Conservation (phyloP, 2,113 vertebrate species). For the Gulo gulo region DNA sequence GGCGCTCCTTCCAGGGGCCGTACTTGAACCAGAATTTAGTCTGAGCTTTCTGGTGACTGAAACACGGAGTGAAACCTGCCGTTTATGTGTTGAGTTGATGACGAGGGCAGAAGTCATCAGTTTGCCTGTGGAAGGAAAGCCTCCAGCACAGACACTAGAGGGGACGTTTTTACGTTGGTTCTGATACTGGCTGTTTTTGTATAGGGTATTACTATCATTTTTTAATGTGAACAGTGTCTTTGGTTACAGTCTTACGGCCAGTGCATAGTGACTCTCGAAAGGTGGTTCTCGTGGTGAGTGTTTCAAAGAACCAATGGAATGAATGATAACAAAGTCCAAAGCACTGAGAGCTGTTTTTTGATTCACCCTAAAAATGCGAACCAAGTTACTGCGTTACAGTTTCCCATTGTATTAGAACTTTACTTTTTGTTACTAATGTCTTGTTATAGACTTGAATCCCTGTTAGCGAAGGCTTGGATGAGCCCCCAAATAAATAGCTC, state of each 20-base stretch:
- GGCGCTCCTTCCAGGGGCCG: neutral
- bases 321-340: fast-evolving
- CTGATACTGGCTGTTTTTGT: neutral
- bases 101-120: fast-evolving
- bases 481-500: neutral
- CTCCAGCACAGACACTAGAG: neutral
- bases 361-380: neutral
- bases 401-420: neutral
- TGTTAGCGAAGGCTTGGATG: neutral
- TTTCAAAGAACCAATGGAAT: fast-evolving
- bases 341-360: neutral
- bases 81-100: fast-evolving
- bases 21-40: neutral
- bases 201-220: neutral
- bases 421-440: neutral
- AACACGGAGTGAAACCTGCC: too few species aligned
- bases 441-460: neutral
- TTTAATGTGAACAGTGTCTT: neutral
- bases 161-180: too few species aligned
- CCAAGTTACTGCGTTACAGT: neutral
- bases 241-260: neutral
- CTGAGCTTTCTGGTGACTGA: neutral
- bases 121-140: neutral
- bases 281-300: neutral
- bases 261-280: fast-evolving